Evolutionary conservation across 2,888 invertebrate species (phyloP).

Genomic region (Theretra japonica): DNA sequence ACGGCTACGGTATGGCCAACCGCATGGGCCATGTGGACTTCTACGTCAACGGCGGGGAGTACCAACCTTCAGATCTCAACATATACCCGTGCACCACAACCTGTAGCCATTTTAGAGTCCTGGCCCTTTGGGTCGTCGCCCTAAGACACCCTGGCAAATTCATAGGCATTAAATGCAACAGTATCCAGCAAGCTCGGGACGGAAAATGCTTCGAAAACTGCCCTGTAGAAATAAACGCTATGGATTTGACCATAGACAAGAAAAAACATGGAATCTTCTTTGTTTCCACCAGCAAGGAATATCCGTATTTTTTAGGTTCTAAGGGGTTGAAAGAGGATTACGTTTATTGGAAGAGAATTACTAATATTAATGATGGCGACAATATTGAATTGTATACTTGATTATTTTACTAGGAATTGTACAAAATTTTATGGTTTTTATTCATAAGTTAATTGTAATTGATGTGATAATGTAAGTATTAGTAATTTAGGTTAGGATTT

Average conservation of each 20-base stretch:
- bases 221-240: slow-evolving; percentile 60
- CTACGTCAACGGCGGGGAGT: slow-evolving; percentile 78
- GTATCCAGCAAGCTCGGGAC: slow-evolving; percentile 72
- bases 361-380: slow-evolving; percentile 66
- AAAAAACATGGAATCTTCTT: slow-evolving; percentile 69
- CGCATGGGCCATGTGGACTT: slow-evolving; percentile 77
- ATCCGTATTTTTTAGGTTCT: slow-evolving; percentile 69
- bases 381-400: slow-evolving; percentile 68
- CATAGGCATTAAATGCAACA: slow-evolving; percentile 65
- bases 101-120: slow-evolving; percentile 74
- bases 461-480: background rate
- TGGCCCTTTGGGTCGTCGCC: slow-evolving; percentile 66
- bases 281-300: slow-evolving; percentile 64
- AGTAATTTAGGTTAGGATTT: background rate
- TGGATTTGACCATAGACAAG: slow-evolving; percentile 63
- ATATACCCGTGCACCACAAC: slow-evolving; percentile 69
- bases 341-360: slow-evolving; percentile 65
- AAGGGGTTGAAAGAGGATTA: slow-evolving; percentile 67
- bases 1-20: slow-evolving; percentile 76
- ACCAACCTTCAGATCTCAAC: slow-evolving; percentile 69
- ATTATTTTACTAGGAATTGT: background rate
- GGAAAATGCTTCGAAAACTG: slow-evolving; percentile 60
- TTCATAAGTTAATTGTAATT: background rate
- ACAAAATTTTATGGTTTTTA: background rate
- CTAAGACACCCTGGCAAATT: slow-evolving; percentile 68